Evolutionary conservation across 2,113 vertebrate genomes (phyloP), one percentile per base, ranked within the genome.

Genomic region (Pholis gunnellus): DNA sequence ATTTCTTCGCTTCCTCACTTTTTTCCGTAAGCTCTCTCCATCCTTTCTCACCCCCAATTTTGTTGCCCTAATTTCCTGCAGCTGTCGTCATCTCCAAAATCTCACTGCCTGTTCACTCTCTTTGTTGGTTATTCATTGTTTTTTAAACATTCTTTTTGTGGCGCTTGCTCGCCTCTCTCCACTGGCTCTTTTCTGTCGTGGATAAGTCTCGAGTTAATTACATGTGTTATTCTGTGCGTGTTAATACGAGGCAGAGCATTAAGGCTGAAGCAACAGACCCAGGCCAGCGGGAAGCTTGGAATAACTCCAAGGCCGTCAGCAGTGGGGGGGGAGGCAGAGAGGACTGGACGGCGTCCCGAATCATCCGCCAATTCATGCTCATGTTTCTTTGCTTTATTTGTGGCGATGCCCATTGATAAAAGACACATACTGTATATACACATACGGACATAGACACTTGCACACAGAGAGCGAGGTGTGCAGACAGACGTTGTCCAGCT

Each of bases 131-230:
- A n/a, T n/a, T n/a, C n/a, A n/a, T n/a, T n/a, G n/a, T 46, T 46
- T 46, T 46, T 46, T 46, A n/a, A n/a, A n/a, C n/a, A n/a, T 52
- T 9, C 17, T 48, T 61, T 44, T 46, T 61, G 42, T 40, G 10
- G 0, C 42, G 3, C 40, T 71, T 7, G 22, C 67, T 74, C 6
- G 9, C 38, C 38, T 73, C 36, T 60, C 70, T 80, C 65, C 69
- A n/a, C 44, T 46, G 67, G 63, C 85, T 73, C 54, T 87, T 87
- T 87, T 54, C 77, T 73, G 61, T 63, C 20, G 1, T 68, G 67
- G 50, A 72, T 81, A 83, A 87, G 81, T 80, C 91, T 85, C 22
- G 74, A 73, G 78, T 86, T 91, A 90, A 91, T 91, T 90, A 77
- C 78, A 87, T 90, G 78, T 84, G 80, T 92, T 90, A 75, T 87